These are phyloP conservation scores for Exocentrus adspersus DNA, from an alignment of 2,888 invertebrate species.

Conservation along the genomic window DNA sequence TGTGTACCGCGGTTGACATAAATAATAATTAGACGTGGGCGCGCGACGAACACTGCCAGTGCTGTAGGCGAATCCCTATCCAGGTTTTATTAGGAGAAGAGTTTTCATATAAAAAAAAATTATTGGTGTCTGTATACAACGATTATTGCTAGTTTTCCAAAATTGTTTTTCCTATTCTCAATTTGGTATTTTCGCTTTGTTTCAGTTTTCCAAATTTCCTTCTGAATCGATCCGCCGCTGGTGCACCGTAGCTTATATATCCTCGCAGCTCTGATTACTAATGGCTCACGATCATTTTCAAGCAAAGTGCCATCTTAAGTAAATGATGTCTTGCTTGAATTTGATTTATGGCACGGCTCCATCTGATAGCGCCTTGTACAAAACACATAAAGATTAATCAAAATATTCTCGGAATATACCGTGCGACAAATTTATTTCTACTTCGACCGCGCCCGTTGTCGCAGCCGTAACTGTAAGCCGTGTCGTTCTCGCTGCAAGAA, in stretches of 20 bases:
- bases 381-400: conserved; percentile 47
- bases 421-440: conserved; percentile 44
- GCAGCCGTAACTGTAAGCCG: conserved; percentile 8
- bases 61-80: neutral
- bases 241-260: conserved; percentile 21
- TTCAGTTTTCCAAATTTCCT: no score
- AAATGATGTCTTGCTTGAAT: conserved; percentile 47
- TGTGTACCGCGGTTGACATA: conserved; percentile 29
- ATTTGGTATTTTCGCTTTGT: no score
- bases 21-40: conserved; percentile 36
- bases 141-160: no score
- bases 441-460: neutral
- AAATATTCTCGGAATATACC: conserved; percentile 44
- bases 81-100: no score
- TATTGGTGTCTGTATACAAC: no score
- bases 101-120: no score
- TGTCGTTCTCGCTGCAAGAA: conserved; percentile 6
- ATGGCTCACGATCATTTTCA: conserved; percentile 35
- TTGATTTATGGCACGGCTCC: conserved; percentile 40
- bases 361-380: conserved; percentile 44
- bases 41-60: conserved; percentile 1
- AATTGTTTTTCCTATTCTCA: no score
- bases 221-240: conserved; percentile 18
- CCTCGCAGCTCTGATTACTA: conserved; percentile 27
- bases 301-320: conserved; percentile 40